Base-by-base conservation (phyloP, 1,140 invertebrate species). In the Acarapis woodi region DNA sequence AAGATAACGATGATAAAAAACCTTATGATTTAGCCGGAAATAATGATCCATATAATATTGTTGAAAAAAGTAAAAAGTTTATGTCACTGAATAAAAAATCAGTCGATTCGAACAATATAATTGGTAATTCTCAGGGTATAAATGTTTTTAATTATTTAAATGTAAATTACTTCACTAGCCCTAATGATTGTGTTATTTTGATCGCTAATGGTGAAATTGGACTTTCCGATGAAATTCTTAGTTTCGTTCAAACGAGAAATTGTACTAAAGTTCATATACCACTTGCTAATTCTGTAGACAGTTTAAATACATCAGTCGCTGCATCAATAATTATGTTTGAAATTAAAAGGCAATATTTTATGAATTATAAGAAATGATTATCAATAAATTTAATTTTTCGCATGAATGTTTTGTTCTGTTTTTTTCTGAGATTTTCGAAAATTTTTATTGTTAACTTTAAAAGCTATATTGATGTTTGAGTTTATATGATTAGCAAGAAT, bases 201-300 rank as follows among this genome's bases (percentile, higher is more conserved):
- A 60, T 87, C 46, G 77, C 79, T 18, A 77, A 79, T n/a, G 82
- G 88, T 58, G 80, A 74, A 14, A 63, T 73, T 53, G 77, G 80
- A 1, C 56, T 87, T 3, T 77, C 71, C 60, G 44, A 61, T 26
- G 60, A 71, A 37, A 65, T 67, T 8, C 63, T 65, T 43, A 55
- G 62, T 45, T 56, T 72, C 19, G 55, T 63, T 3, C 47, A 54
- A 35, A 52, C 58, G 12, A 55, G 49, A 44, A 60, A 63, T 42
- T 72, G 53, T 23, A 40, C 45, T 8, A 46, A 38, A 44, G 39
- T 58, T 3, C 51, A 46, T 42, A 71, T 90, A 45, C 82, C 82
- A 1, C 51, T 87, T 41, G 62, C 60, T 40, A 67, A 66, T 51
- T 62, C 65, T 9, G 61, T 83, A 2, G 73, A 88, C 26, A 88